Percentiles rank a stretch among this genome's conserved stretches.
Evolutionary conservation across 2,888 invertebrate species (phyloP).

Genomic region (Polylopha cassiicola): DNA sequence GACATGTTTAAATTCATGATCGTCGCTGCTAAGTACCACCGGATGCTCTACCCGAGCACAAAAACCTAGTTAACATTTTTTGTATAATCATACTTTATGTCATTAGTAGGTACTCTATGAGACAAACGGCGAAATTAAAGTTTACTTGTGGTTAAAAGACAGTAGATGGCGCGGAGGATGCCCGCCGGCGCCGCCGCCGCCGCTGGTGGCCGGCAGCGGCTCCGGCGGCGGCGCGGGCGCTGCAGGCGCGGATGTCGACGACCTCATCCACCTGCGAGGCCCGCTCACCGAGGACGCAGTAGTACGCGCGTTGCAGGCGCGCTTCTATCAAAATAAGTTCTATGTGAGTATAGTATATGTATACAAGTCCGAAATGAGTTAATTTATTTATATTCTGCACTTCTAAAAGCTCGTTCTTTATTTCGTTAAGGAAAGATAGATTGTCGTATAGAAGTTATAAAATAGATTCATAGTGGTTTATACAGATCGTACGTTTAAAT

Average conservation of each 20-base stretch:
- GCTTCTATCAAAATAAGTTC: constrained; percentile 90
- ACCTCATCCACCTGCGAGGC: constrained; percentile 93
- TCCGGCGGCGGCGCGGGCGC: constrained; percentile 32
- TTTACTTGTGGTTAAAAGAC: constrained; percentile 1
- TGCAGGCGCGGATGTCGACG: constrained; percentile 81
- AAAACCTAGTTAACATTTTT: too few species aligned
- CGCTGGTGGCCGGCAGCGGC: constrained; percentile 31
- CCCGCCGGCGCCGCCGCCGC: constrained; percentile 30
- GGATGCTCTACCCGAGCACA: too few species aligned
- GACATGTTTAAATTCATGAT: too few species aligned
- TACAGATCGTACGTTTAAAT: too few species aligned
- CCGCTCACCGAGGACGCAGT: constrained; percentile 96
- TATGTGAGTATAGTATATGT: constrained; percentile 82
- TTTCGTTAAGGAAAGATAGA: too few species aligned
- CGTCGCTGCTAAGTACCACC: too few species aligned
- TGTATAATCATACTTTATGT: too few species aligned
- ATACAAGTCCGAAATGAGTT: background rate
- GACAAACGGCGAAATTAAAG: background rate
- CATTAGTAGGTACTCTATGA: too few species aligned
- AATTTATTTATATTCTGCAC: background rate
- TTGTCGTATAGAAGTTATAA: too few species aligned
- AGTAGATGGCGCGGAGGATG: constrained; percentile 37
- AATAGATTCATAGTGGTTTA: too few species aligned
- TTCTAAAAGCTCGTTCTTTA: too few species aligned
- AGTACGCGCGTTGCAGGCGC: constrained; percentile 91